Evolutionary conservation across 2,888 invertebrate genomes (phyloP).

Genomic region (Carpatolechia fugitivella): DNA sequence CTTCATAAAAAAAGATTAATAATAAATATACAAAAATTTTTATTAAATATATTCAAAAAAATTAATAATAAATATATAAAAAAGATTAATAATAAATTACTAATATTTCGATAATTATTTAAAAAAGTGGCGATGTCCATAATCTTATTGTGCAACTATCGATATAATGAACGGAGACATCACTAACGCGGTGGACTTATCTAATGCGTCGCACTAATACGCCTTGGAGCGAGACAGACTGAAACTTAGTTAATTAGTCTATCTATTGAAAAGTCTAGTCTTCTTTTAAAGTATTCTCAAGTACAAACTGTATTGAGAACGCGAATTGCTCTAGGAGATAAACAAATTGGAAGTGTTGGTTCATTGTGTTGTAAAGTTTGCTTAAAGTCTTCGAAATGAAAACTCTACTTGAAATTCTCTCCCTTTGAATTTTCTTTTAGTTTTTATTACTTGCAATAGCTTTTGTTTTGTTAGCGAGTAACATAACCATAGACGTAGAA

Average conservation of each 20-base stretch:
- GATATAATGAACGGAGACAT: neutral
- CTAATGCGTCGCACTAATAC: slow-evolving; percentile 1
- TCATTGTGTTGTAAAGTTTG: neutral
- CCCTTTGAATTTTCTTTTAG: no score
- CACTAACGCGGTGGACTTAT: neutral
- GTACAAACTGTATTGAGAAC: neutral
- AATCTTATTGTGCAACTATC: neutral
- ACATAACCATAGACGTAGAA: no score
- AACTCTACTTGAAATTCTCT: no score
- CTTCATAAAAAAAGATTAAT: no score
- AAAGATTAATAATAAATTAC: no score
- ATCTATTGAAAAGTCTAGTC: neutral
- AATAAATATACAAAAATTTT: no score
- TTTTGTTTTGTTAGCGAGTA: no score
- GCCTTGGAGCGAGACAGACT: neutral
- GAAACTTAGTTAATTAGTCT: slow-evolving; percentile 3
- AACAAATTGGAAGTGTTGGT: neutral
- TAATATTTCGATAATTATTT: no score
- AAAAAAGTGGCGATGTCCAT: no score
- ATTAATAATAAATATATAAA: no score
- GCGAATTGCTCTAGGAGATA: neutral
- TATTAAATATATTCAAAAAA: no score
- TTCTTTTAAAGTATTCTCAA: neutral
- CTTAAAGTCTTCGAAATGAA: neutral
- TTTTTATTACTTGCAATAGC: no score